Percentiles rank a stretch among this genome's conserved stretches.
Evolutionary conservation across 37 sponge, comb jelly and placozoan genomes (phyloP).

Genomic region (Aplysina aerophoba): DNA sequence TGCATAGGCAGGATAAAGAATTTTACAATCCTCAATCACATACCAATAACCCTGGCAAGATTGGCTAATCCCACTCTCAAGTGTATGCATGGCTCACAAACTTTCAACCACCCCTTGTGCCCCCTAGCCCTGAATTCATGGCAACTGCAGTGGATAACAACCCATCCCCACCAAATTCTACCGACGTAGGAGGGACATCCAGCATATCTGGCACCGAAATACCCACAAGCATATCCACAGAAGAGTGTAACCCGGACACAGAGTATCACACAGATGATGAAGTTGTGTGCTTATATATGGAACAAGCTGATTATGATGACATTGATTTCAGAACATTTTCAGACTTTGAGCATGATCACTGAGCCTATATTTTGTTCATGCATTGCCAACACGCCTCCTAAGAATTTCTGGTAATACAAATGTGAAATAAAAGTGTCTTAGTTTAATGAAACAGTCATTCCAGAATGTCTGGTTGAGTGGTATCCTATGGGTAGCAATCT

Average conservation of each 20-base stretch:
- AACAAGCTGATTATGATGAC: background rate
- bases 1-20: too few species aligned
- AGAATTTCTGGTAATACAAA: conserved; percentile 6
- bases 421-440: conserved; percentile 9
- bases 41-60: too few species aligned
- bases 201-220: background rate
- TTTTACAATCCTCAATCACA: too few species aligned
- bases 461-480: background rate
- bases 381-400: background rate
- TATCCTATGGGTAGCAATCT: background rate
- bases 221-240: background rate
- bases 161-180: background rate
- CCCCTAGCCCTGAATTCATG: too few species aligned
- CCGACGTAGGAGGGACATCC: background rate
- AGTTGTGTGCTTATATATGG: background rate
- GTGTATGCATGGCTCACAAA: too few species aligned
- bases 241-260: background rate
- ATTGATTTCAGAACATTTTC: too few species aligned
- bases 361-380: too few species aligned
- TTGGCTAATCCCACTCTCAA: too few species aligned
- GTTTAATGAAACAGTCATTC: conserved; percentile 11
- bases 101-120: too few species aligned
- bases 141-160: background rate
- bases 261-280: background rate
- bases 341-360: too few species aligned